Evolutionary conservation across 2,888 invertebrate genomes (phyloP).

Genomic region (Coremacera marginata): DNA sequence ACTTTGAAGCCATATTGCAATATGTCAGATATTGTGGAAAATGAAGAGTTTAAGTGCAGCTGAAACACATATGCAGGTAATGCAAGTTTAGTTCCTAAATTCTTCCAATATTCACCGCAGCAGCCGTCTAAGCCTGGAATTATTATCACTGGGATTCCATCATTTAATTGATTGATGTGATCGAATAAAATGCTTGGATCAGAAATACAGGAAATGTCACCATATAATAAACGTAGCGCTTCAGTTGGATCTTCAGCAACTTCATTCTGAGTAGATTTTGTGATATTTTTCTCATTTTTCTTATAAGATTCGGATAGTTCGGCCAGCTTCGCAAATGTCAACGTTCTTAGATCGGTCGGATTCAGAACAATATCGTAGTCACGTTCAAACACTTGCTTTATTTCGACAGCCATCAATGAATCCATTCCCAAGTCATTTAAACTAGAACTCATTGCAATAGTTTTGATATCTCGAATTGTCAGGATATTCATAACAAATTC

Average conservation of each 20-base stretch:
- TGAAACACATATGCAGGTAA: slow-evolving; percentile 37
- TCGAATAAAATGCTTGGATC: slow-evolving; percentile 28
- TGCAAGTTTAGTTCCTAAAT: slow-evolving; percentile 21
- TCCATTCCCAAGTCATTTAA: slow-evolving; percentile 96
- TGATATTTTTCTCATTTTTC: not conserved
- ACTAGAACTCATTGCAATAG: slow-evolving; percentile 77
- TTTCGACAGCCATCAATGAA: slow-evolving; percentile 97
- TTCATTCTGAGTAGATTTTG: not conserved
- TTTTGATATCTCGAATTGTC: slow-evolving; percentile 78
- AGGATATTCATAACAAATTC: slow-evolving; percentile 80
- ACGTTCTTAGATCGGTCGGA: slow-evolving; percentile 79
- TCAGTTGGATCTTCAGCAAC: slow-evolving; percentile 69
- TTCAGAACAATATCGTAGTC: slow-evolving; percentile 89
- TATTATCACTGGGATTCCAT: slow-evolving; percentile 36
- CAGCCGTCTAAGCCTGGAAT: slow-evolving; percentile 40
- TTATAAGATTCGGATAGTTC: not conserved
- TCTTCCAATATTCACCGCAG: slow-evolving; percentile 27
- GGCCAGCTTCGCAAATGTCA: not conserved
- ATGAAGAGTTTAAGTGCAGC: not conserved
- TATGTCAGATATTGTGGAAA: slow-evolving; percentile 2
- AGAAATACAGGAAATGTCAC: slow-evolving; percentile 47
- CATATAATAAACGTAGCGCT: slow-evolving; percentile 44
- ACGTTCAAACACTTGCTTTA: slow-evolving; percentile 91
- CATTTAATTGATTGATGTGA: slow-evolving; percentile 22
- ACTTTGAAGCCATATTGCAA: slow-evolving; percentile 20